These are phyloP conservation scores for Esox masquinongy DNA, from an alignment of 2,797 vertebrate genomes.

Conservation along the genomic window DNA sequence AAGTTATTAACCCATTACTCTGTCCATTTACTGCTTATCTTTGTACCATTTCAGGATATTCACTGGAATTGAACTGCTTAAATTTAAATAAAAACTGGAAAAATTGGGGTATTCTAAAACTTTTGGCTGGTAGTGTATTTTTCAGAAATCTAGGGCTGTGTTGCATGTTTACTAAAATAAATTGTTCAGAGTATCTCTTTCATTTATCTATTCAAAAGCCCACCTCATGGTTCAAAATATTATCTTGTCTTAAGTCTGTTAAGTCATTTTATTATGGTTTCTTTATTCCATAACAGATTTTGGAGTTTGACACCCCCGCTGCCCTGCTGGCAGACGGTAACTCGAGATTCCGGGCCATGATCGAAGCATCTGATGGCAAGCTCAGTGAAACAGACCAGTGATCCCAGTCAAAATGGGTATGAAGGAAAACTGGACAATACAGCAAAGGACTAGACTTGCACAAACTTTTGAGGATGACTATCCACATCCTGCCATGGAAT, in stretches of 20 bases:
- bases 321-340: conserved; percentile 75
- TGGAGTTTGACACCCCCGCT: conserved; percentile 80
- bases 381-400: conserved; percentile 42
- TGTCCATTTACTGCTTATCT: too few relatives aligned
- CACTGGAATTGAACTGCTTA: too few relatives aligned
- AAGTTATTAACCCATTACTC: too few relatives aligned
- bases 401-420: conserved; percentile 34
- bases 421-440: conserved; percentile 13
- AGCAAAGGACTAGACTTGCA: conserved; percentile 38
- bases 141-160: too few relatives aligned
- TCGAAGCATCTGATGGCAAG: conserved; percentile 70
- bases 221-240: background rate
- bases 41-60: too few relatives aligned
- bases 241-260: conserved; percentile 23
- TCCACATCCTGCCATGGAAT: conserved; percentile 35
- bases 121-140: too few relatives aligned
- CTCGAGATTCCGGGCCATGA: conserved; percentile 78
- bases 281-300: conserved; percentile 64
- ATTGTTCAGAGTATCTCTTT: too few relatives aligned
- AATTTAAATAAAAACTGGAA: too few relatives aligned
- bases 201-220: background rate
- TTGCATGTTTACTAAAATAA: too few relatives aligned
- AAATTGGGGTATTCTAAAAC: too few relatives aligned
- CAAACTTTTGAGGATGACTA: conserved; percentile 14
- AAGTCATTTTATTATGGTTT: conserved; percentile 23